Conservation (phyloP, 1,140 invertebrate species). For the Trypoxylus dichotomus region DNA sequence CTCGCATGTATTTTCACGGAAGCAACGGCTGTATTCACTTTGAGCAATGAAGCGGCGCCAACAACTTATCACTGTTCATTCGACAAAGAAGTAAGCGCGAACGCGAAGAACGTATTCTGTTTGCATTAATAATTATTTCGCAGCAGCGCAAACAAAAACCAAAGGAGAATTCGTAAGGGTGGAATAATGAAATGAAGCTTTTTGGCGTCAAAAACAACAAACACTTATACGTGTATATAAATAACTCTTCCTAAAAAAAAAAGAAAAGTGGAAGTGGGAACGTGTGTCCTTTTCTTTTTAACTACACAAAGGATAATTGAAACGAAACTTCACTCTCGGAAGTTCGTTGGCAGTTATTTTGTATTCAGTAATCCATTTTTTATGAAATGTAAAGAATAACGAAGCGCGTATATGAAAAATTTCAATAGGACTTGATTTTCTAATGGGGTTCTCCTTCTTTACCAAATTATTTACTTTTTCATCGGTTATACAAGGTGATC, state of each 20-base stretch:
- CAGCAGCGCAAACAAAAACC: not conserved
- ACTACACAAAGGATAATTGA: no score
- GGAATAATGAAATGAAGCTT: not conserved
- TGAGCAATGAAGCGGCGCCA: not conserved
- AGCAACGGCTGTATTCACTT: not conserved
- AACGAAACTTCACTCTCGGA: no score
- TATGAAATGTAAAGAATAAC: no score
- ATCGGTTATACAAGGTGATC: no score
- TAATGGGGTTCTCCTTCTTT: no score
- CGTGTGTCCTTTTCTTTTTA: no score
- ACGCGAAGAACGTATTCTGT: not conserved
- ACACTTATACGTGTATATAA: not conserved
- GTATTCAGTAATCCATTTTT: no score
- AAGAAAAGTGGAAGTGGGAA: not conserved
- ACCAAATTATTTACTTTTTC: no score
- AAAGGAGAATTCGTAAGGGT: not conserved
- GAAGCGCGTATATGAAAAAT: no score
- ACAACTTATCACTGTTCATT: not conserved
- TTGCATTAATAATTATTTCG: slow-evolving; percentile 15
- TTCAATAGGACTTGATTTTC: no score
- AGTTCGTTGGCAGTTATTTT: no score
- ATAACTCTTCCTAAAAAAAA: not conserved
- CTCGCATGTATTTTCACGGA: no score
- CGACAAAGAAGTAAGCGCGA: not conserved
- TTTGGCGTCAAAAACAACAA: not conserved